Evolutionary conservation across 2,888 invertebrate genomes (phyloP), one percentile per base, ranked within the genome.

Genomic region (Theodoxus fluviatilis): DNA sequence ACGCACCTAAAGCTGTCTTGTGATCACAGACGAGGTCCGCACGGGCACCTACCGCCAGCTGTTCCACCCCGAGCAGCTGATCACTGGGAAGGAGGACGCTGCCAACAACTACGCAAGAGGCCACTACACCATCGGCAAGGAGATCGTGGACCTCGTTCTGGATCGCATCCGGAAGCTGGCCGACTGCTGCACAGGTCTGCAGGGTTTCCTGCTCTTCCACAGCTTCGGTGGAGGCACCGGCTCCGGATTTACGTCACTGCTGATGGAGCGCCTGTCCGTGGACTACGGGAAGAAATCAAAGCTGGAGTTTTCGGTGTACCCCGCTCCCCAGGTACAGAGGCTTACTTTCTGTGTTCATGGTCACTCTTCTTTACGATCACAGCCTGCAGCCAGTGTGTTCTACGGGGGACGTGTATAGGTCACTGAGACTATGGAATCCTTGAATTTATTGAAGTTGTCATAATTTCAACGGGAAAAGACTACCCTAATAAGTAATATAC

Each of bases 191-290:
- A 70, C 70, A 3, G 70, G 70, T 22, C 70, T 70, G 1, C 70
- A 70, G 66, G 55, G 55, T 18, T 55, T 43, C 43, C 15, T 43
- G 9, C 9, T 43, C 43, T 43, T 43, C 43, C 43, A 43, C 43
- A 43, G 43, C 43, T 43, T 43, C 15, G 43, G 43, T 43, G 43
- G 43, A 9, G 43, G 43, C 15, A 69, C 69, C 1, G 70, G 70
- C 12, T 70, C 70, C 1, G 70, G 70, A 9, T 70, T 70, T 25
- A 94, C 94, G 0, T 94, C 94, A 1, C 89, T 95, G 59, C 89
- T 95, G 33, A 94, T 94, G 93, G 94, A 95, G 87, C 91, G 93
- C 70, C 89, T 95, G 3, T 92, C 93, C 0, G 92, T 92, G 25
- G 94, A 94, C 81, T 95, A 92, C 22, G 70, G 70, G 15, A 70